phyloP scores from a whole-genome alignment of 2,113 vertebrate species.

The Dolichallabes microphthalmus region DNA sequence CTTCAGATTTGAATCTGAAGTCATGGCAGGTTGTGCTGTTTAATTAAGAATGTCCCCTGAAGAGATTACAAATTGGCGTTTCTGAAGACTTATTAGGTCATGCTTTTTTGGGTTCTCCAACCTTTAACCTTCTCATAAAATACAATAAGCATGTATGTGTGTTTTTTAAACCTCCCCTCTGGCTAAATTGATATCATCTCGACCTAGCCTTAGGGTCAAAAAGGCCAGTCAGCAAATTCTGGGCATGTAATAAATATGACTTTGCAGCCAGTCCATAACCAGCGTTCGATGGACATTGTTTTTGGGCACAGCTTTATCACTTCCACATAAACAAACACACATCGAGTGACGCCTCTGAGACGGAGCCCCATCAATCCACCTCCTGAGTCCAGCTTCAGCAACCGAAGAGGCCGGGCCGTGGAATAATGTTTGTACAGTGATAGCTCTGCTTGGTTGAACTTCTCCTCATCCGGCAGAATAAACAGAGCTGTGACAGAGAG shows the following conservation, averaged over 20 bases:
- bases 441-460: constrained; percentile 41
- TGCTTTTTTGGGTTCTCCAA: background rate
- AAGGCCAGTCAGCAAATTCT: constrained; percentile 51
- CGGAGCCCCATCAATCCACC: constrained; percentile 39
- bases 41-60: background rate
- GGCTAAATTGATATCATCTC: constrained; percentile 34
- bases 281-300: constrained; percentile 17
- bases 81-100: background rate
- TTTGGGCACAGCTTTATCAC: constrained; percentile 36
- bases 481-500: constrained; percentile 47
- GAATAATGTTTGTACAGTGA: constrained; percentile 53
- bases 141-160: background rate
- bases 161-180: constrained; percentile 20
- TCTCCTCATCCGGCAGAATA: constrained; percentile 11
- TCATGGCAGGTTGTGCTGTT: background rate
- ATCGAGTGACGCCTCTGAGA: constrained; percentile 10
- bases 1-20: background rate
- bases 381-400: background rate
- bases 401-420: constrained; percentile 3
- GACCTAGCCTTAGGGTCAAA: constrained; percentile 25
- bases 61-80: background rate
- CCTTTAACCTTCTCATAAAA: constrained; percentile 8
- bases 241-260: constrained; percentile 44
- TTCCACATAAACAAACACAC: constrained; percentile 51
- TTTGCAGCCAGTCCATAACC: constrained; percentile 53